Evolutionary conservation across 37 sponge, comb jelly and placozoan species (phyloP), one percentile per base, ranked within the genome.

Genomic region (Halichondria panicea): DNA sequence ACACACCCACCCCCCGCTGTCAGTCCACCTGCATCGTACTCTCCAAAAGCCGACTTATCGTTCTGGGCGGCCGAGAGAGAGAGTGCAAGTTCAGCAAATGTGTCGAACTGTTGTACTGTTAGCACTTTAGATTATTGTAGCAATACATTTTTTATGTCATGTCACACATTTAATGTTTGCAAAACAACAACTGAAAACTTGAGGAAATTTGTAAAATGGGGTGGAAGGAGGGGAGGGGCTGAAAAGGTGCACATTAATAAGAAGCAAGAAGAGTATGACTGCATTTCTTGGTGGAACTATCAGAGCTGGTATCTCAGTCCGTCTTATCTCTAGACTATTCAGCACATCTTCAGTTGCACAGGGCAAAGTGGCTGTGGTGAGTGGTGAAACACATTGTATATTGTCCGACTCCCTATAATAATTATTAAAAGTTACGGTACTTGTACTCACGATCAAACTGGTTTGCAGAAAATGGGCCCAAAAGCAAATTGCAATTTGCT

Each of bases 21-120:
- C 60, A 76, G 50, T 34, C 46, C 24, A 50, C 75, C 2, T 66
- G 67, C 22, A 71, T 76, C 43, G 77, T 84, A 30, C 61, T 84
- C 19, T 59, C 84, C 0, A 50, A 45, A 38, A 77, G 84, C 9
- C 48, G 70, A 9, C 44, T 84, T 19, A 61, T 60, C 3, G 28
- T 84, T 1, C 31, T 76, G 0, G 84, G 84, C 40, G 84, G 84
- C 3, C 76, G 76, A 27, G 77, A 84, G 37, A 39, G 64, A 33
- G n/a, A 24, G 18, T 13, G 64, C 18, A 84, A 70, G 35, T 37
- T 41, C 27, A 27, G 84, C 28, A 24, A 71, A 68, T 33, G n/a
- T 76, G 70, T 84, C 36, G 75, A 79, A 28, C 41, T 79, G 4
- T 62, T 79, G 2, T 41, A 69, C 15, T 79, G 80, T 38, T 79